phyloP scores from a whole-genome alignment of 2,888 invertebrate species.

The Macaria notata region DNA sequence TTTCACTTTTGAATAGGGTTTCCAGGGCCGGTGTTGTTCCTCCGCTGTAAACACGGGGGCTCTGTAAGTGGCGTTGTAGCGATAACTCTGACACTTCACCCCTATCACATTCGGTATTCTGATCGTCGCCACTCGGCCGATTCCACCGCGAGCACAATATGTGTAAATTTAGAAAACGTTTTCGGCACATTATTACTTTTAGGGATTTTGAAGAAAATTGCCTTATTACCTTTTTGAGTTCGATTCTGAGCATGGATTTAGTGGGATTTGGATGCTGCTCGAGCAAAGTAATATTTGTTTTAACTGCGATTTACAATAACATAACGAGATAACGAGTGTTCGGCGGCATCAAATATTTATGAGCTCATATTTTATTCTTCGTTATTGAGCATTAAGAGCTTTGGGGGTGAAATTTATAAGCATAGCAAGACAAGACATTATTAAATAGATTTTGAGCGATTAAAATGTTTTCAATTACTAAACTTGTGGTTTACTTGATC shows the following conservation, averaged over 20 bases:
- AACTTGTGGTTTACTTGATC: too few species aligned
- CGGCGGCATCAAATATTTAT: constrained; percentile 6
- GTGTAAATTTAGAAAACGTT: constrained; percentile 80
- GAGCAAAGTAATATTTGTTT: constrained; percentile 50
- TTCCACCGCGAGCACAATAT: constrained; percentile 75
- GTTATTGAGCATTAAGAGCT: neutral
- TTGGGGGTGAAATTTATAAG: too few species aligned
- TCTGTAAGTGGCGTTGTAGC: constrained; percentile 49
- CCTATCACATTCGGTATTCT: constrained; percentile 71
- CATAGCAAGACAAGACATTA: too few species aligned
- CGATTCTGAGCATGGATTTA: constrained; percentile 69
- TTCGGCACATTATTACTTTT: constrained; percentile 80
- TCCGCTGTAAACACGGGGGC: constrained; percentile 12
- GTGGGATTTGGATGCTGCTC: constrained; percentile 60
- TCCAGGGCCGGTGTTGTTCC: constrained; percentile 22
- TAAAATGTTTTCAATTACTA: too few species aligned
- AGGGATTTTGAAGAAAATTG: constrained; percentile 81
- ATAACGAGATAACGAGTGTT: constrained; percentile 8
- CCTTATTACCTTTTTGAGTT: constrained; percentile 79
- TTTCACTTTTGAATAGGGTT: constrained; percentile 37
- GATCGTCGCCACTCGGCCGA: constrained; percentile 67
- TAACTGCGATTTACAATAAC: constrained; percentile 38
- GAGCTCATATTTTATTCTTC: constrained; percentile 8
- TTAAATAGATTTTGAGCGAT: too few species aligned
- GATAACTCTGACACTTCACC: constrained; percentile 60